Evolutionary conservation across 2,888 invertebrate species (phyloP), one percentile per base, ranked within the genome.

Genomic region (Rhorus exstirpatorius): DNA sequence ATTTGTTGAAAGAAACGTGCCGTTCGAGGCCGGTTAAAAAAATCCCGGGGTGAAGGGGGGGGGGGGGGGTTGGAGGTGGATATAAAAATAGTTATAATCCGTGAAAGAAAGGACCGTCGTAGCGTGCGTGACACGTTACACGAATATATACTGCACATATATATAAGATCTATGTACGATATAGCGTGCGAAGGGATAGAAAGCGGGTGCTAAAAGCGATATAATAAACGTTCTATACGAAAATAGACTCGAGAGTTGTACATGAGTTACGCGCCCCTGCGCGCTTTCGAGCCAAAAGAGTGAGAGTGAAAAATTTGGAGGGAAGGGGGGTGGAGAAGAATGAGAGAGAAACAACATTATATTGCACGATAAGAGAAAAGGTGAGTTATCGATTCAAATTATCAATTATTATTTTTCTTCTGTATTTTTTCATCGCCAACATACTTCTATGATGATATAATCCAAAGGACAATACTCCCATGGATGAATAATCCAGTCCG

Each of bases 251-350:
- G 41, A 65, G 58, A 61, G 51, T 60, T 58, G 31, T 61, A 49
- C 17, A 49, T 19, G 46, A 58, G 4, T 4, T 14, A 1, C 38
- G 19, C 14, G 14, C 44, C 31, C 67, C 24, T 14, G 63, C 31
- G 49, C n/a, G 14, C 58, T 49, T 67, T 44, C 61, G 19, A 55
- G 24, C 35, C 49, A 51, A 60, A 53, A 72, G 58, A 81, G 76
- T 81, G 81, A 76, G 65, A 82, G 74, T 74, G 72, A 63, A 82
- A 24, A 60, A 60, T 44, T 31, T 51, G 31, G 41, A 35, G 17
- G 51, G 21, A 44, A 46, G 72, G 24, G 19, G 14, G 17, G 38
- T 38, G 31, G 12, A 46, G 26, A 1, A 51, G 31, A 35, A 46
- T 1, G 14, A 51, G 61, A 24, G 61, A 21, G 46, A 75, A 38